Conservation (phyloP, 2,113 vertebrate genomes). For the Falco punctatus region DNA sequence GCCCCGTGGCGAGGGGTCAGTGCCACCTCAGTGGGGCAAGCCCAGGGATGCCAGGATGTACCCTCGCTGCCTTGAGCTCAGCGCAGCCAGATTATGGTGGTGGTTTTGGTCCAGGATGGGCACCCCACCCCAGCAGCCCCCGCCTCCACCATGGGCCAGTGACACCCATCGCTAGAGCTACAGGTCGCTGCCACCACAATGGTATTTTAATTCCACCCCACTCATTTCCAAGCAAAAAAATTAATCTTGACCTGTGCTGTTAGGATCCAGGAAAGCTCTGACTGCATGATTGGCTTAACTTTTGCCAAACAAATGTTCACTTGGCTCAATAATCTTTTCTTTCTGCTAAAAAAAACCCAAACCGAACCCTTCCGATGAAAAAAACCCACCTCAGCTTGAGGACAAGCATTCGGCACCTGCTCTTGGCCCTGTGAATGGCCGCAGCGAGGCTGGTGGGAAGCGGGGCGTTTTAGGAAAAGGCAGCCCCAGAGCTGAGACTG, state of each 20-base stretch:
- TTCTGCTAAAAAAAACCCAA: neutral
- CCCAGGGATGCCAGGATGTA: fast-evolving
- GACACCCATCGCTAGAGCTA: neutral
- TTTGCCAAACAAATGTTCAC: neutral
- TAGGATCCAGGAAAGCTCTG: neutral
- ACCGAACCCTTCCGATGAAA: fast-evolving
- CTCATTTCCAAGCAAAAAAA: neutral
- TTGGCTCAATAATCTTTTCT: neutral
- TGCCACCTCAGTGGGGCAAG: neutral
- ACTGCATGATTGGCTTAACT: fast-evolving
- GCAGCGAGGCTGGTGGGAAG: neutral
- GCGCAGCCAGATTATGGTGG: fast-evolving
- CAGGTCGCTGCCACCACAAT: neutral
- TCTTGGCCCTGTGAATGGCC: fast-evolving
- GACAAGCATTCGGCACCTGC: neutral
- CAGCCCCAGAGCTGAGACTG: neutral
- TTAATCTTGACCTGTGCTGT: fast-evolving
- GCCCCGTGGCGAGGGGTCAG: neutral
- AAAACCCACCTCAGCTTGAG: neutral
- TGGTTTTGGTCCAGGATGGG: neutral
- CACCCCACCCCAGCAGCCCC: neutral
- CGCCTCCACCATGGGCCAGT: neutral
- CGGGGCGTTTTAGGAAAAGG: neutral
- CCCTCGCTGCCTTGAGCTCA: neutral
- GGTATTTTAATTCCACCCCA: fast-evolving